Conservation (phyloP, 2,113 vertebrate genomes). For the Panthera uncia region DNA sequence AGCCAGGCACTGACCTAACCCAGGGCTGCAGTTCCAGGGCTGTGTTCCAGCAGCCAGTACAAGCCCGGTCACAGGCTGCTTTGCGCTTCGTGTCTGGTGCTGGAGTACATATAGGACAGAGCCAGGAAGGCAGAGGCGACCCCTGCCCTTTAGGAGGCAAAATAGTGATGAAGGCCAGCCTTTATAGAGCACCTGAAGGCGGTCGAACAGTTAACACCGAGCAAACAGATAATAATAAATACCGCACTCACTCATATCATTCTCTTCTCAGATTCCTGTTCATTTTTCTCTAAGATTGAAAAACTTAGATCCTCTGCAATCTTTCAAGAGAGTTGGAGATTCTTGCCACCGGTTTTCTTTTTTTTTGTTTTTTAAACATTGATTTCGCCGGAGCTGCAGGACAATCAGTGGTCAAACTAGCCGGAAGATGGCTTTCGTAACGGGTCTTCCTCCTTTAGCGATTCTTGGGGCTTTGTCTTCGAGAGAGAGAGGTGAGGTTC, state of each 20-base stretch:
- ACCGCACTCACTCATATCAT: background rate
- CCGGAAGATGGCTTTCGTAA: background rate
- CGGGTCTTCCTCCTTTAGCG: conserved; percentile 7
- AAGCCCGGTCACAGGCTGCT: conserved; percentile 36
- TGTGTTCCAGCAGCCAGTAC: conserved; percentile 40
- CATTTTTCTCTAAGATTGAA: conserved; percentile 43
- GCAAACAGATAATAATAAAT: conserved; percentile 32
- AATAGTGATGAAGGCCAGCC: conserved; percentile 35
- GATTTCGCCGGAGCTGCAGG: background rate
- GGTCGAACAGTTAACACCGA: background rate
- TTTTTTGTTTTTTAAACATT: background rate
- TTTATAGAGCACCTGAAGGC: background rate
- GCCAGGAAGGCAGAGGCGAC: conserved; percentile 39
- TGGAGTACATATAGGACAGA: conserved; percentile 32
- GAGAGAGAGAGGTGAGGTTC: background rate
- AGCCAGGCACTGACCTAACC: conserved; percentile 47
- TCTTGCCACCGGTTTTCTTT: background rate
- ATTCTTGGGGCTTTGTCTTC: background rate
- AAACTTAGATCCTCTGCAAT: conserved; percentile 27
- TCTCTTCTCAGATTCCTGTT: background rate
- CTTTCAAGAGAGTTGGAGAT: background rate
- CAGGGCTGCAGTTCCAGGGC: conserved; percentile 64
- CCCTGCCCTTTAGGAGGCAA: conserved; percentile 40
- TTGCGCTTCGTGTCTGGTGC: conserved; percentile 16
- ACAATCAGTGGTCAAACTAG: background rate